These are phyloP conservation scores for Microplitis demolitor DNA, from an alignment of 1,140 invertebrate genomes.

Conservation along the genomic window DNA sequence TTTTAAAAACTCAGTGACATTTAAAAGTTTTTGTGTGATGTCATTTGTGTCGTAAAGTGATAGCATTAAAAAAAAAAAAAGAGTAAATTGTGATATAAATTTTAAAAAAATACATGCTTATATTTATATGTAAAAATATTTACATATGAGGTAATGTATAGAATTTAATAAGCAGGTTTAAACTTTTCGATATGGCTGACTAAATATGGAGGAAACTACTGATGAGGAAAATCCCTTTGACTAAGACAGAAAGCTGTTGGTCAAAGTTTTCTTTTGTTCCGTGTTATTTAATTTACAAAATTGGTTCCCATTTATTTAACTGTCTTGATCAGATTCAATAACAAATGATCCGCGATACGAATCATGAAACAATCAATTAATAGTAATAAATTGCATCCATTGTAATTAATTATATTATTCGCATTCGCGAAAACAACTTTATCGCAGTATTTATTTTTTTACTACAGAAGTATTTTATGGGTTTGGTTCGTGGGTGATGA, in stretches of 20 bases:
- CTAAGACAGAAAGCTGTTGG: too few relatives aligned
- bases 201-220: neutral
- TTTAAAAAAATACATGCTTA: neutral
- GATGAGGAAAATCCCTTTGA: neutral
- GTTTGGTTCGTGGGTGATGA: too few relatives aligned
- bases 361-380: slow-evolving; percentile 17
- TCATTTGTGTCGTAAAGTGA: too few relatives aligned
- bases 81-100: neutral
- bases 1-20: too few relatives aligned
- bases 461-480: too few relatives aligned
- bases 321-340: neutral
- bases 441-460: too few relatives aligned
- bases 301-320: neutral
- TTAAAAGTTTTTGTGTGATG: too few relatives aligned
- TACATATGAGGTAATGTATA: neutral
- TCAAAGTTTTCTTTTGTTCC: neutral
- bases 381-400: neutral
- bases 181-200: slow-evolving; percentile 1
- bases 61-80: too few relatives aligned
- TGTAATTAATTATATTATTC: slow-evolving; percentile 9
- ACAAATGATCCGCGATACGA: slow-evolving; percentile 7
- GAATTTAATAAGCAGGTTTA: neutral
- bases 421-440: neutral
- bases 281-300: neutral
- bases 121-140: neutral